Evolutionary conservation across 2,797 vertebrate genomes (phyloP).

Genomic region (Limosa lapponica): DNA sequence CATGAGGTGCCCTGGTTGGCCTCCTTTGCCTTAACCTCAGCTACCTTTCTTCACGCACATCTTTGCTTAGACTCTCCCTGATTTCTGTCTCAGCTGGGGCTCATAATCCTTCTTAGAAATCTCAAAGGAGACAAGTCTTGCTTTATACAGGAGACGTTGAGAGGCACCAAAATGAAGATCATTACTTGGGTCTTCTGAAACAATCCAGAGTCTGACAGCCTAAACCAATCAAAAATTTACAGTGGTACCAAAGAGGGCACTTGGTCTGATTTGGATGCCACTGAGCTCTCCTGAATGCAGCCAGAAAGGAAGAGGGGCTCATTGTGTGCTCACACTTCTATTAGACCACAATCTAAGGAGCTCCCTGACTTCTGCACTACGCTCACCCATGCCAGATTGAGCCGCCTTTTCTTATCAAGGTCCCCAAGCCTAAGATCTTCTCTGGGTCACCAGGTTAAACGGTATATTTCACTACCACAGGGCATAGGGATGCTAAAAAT

Average conservation of each 20-base stretch:
- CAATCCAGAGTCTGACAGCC: not conserved
- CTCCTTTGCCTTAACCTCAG: not conserved
- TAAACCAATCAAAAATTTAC: not conserved
- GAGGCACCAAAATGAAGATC: not conserved
- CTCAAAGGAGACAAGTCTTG: not conserved
- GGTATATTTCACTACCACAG: not conserved
- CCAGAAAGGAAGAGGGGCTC: not conserved
- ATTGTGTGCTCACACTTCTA: fast-evolving
- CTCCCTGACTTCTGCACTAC: not conserved
- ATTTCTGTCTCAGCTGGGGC: not conserved
- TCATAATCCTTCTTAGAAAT: not conserved
- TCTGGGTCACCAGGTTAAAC: not conserved
- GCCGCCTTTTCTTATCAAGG: not conserved
- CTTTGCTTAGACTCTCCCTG: not conserved
- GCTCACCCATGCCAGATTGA: not conserved
- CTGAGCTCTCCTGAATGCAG: not conserved
- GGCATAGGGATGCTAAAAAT: not conserved
- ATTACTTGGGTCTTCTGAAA: not conserved
- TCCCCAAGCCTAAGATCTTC: not conserved
- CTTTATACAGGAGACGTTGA: not conserved
- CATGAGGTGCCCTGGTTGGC: not conserved
- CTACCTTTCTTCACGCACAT: not conserved
- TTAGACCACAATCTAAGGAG: not conserved
- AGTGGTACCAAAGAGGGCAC: not conserved
- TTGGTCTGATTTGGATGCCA: not conserved